Evolutionary conservation across 2,888 invertebrate species (phyloP).

Genomic region (Lissonota sp.): DNA sequence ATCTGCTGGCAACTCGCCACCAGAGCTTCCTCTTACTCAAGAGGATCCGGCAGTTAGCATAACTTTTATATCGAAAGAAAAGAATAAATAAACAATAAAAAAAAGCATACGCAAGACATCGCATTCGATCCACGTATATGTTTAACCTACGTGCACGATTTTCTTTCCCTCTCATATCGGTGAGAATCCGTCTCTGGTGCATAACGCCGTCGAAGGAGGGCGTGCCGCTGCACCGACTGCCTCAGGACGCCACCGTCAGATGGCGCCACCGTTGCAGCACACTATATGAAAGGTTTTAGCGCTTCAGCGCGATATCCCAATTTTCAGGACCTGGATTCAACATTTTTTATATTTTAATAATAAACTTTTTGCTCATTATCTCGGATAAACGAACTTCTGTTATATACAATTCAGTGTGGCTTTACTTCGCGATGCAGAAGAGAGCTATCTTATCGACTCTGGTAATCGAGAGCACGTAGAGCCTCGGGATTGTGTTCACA

Average conservation of each 20-base stretch:
- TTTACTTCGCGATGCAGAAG: background rate
- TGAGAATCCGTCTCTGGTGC: background rate
- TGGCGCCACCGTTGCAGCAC: background rate
- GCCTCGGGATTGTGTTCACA: background rate
- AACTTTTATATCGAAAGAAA: conserved; percentile 45
- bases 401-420: background rate
- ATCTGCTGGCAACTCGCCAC: conserved; percentile 69
- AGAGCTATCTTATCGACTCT: background rate
- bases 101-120: conserved; percentile 11
- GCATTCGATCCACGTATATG: conserved; percentile 27
- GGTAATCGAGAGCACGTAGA: conserved; percentile 12
- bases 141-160: conserved; percentile 13
- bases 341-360: no score
- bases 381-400: background rate
- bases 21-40: conserved; percentile 44
- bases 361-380: no score
- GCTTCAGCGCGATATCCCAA: no score
- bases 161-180: background rate
- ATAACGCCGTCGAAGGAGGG: background rate
- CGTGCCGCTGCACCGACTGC: background rate
- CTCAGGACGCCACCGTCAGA: background rate
- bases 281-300: background rate
- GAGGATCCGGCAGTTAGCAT: conserved; percentile 54
- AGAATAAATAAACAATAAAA: background rate
- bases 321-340: no score